Percentiles rank a stretch among this genome's conserved stretches.
Evolutionary conservation across 2,888 invertebrate genomes (phyloP).

Genomic region (Melieria omissa): DNA sequence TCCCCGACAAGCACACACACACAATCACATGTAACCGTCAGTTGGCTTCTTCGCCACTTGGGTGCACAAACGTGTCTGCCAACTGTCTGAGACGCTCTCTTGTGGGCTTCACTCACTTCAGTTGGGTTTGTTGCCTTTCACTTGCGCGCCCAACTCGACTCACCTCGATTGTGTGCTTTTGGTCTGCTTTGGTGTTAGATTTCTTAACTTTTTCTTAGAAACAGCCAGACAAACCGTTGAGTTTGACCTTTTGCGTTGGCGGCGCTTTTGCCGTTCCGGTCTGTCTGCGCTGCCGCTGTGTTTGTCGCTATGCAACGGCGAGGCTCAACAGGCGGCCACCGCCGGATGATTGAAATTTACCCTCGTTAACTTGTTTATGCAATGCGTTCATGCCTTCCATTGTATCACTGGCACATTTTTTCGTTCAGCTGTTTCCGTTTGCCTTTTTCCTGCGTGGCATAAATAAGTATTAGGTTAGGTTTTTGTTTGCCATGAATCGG

Average conservation of each 20-base stretch:
- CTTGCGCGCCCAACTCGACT: too few relatives aligned
- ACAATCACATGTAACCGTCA: too few relatives aligned
- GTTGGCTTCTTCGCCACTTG: too few relatives aligned
- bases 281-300: not conserved
- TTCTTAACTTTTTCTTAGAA: conserved; percentile 25
- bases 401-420: too few relatives aligned
- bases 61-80: not conserved
- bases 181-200: conserved; percentile 6
- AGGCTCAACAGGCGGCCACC: conserved; percentile 22
- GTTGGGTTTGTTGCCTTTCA: not conserved
- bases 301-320: not conserved
- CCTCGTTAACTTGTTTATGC: too few relatives aligned
- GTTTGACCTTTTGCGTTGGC: conserved; percentile 23
- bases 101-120: not conserved
- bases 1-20: too few relatives aligned
- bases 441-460: too few relatives aligned
- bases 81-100: conserved; percentile 11
- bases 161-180: not conserved
- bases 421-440: too few relatives aligned
- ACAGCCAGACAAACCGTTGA: not conserved
- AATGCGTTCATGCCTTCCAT: too few relatives aligned
- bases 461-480: too few relatives aligned
- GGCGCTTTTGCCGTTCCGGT: not conserved
- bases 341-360: too few relatives aligned
- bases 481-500: too few relatives aligned